Evolutionary conservation across 2,797 vertebrate genomes (phyloP), one percentile per base, ranked within the genome.

Genomic region (Gallinago solitaria): DNA sequence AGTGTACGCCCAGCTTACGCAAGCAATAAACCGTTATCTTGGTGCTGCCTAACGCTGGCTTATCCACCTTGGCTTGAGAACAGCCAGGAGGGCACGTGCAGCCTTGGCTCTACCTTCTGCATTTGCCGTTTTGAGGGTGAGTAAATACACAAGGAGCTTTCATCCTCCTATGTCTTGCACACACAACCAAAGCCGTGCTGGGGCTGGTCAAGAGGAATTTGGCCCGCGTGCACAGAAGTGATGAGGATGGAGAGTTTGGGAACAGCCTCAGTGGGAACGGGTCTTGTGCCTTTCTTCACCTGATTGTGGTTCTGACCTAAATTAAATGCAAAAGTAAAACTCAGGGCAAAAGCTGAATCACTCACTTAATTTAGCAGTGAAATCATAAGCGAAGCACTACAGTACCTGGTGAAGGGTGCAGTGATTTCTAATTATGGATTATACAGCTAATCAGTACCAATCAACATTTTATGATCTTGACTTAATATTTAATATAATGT

Each of bases 401-500:
- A 92, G 90, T 90, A 94, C 95, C 95, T 93, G 95, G 84, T 93
- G 95, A 97, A 96, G 95, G 96, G 93, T 96, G 96, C 96, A 86
- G 94, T 90, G 93, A 96, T 97, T 93, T 97, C 92, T 97, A 94
- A 97, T 97, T 97, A 96, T 81, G 96, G 96, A 96, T 97, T 94
- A 97, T 91, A 60, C 95, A 93, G 95, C 95, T 97, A 97, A 97
- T 97, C 96, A 97, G 95, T n/a, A 94, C 96, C 95, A 97, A 97
- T 97, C 97, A 97, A 94, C 97, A 93, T 83, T 96, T 97, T 97
- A 96, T 93, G 93, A 97, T 97, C 96, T 96, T 97, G 97, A 97
- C 96, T 97, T 97, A 97, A 97, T 97, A 97, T 96, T 97, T 97
- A 97, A 97, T 97, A 96, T 94, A 97, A 97, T 94, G 95, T 97